phyloP scores from a whole-genome alignment of 1,140 invertebrate species.

The Drosophila mayri region DNA sequence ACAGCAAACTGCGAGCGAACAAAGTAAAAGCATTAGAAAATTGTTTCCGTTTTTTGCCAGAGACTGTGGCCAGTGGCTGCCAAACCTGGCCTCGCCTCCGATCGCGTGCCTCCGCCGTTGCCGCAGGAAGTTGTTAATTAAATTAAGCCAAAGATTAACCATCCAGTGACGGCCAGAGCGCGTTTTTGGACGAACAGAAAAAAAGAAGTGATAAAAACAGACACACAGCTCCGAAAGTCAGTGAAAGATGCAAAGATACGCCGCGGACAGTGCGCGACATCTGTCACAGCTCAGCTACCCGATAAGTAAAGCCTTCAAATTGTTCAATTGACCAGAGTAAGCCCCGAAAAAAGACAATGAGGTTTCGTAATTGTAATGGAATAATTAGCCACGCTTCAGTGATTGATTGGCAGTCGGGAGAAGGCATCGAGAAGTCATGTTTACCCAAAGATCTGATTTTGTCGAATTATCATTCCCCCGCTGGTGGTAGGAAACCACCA shows the following conservation, averaged over 20 bases:
- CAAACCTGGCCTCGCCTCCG: slow-evolving; percentile 23
- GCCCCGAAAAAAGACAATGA: slow-evolving; percentile 16
- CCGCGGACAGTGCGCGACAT: slow-evolving; percentile 11
- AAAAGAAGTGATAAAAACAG: slow-evolving; percentile 31
- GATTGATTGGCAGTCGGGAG: slow-evolving; percentile 19
- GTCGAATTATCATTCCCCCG: slow-evolving; percentile 54
- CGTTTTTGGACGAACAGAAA: slow-evolving; percentile 11
- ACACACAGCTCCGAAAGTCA: slow-evolving; percentile 1
- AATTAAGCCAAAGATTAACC: slow-evolving; percentile 75
- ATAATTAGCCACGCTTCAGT: slow-evolving; percentile 67
- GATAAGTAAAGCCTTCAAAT: slow-evolving; percentile 34
- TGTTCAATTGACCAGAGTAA: slow-evolving; percentile 58
- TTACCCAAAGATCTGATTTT: slow-evolving; percentile 32
- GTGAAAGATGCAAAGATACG: slow-evolving; percentile 8
- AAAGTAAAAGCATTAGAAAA: slow-evolving; percentile 63
- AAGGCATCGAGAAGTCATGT: slow-evolving; percentile 14
- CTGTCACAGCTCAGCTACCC: slow-evolving; percentile 8
- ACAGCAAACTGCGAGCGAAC: slow-evolving; percentile 8
- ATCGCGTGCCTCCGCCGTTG: slow-evolving; percentile 31
- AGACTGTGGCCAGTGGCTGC: slow-evolving; percentile 23
- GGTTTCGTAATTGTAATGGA: slow-evolving; percentile 27
- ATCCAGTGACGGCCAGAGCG: slow-evolving; percentile 38
- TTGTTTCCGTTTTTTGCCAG: slow-evolving; percentile 70
- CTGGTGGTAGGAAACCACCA: neutral
- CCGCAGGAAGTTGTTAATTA: slow-evolving; percentile 77